Evolutionary conservation across 2,888 invertebrate species (phyloP), one percentile per base, ranked within the genome.

Genomic region (Drosophila neutralis): DNA sequence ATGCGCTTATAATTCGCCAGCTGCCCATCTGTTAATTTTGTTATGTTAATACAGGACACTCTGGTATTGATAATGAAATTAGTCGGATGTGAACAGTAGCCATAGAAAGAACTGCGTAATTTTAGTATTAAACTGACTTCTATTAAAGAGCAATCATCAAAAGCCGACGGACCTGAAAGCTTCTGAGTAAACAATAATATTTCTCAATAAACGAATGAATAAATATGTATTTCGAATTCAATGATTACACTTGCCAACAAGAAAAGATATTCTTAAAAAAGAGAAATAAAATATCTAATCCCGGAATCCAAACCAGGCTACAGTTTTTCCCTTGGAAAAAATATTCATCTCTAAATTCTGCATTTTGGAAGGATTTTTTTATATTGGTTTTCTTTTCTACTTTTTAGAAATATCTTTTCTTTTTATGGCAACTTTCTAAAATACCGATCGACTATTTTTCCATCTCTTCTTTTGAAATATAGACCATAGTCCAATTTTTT

Each of bases 181-280:
- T 36, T 24, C 29, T n/a, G 52, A 54, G 58, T 57, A 42, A 73
- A 68, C 59, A 73, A 78, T 48, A 68, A 54, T 48, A 73, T 36
- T 56, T 7, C n/a, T 29, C 21, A 38, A 38, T 27, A 27, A 54
- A 38, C 38, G 69, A 71, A 35, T 60, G 48, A 69, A 45, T 60
- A 58, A 49, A 57, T 38, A 53, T 64, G 62, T 52, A 57, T 36
- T 72, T 40, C 36, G 60, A n/a, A 66, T 63, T 66, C 57, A 66
- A 63, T 78, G 60, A 61, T 54, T 62, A 27, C 49, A 49, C 49
- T 21, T 15, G 24, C 8, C 24, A 45, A 15, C 45, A 45, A 24
- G 24, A 24, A 24, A 15, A 27, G 10, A 49, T 27, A 27, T 27
- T 27, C 27, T 27, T 27, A 1, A 7, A 13, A 45, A 15, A 15